These are phyloP conservation scores for Steatornis caripensis DNA, from an alignment of 2,113 vertebrate genomes.

Conservation along the genomic window DNA sequence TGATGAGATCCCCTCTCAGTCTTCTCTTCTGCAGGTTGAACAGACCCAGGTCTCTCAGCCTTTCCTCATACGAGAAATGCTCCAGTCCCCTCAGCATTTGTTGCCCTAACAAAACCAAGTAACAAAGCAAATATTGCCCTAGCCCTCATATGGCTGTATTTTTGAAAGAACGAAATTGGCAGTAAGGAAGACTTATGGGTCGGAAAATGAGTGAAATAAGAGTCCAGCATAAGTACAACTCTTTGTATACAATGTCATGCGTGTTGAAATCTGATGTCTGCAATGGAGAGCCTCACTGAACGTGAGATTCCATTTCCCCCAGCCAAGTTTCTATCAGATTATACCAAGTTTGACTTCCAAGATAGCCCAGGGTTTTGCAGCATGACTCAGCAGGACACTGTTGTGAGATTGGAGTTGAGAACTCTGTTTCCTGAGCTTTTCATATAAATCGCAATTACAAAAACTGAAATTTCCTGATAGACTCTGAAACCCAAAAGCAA, in stretches of 20 bases:
- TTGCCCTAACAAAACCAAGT: no score
- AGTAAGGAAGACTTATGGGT: not conserved
- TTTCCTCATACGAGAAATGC: no score
- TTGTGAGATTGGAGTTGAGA: rapidly evolving
- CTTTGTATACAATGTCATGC: not conserved
- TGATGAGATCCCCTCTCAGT: no score
- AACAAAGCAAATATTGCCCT: not conserved
- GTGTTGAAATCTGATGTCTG: not conserved
- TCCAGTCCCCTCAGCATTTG: no score
- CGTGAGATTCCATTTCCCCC: not conserved
- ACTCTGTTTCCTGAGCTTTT: not conserved
- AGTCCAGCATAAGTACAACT: not conserved
- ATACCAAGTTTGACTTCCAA: not conserved
- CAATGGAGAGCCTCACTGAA: not conserved
- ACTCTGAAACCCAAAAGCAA: not conserved
- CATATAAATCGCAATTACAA: not conserved
- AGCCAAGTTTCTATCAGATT: not conserved
- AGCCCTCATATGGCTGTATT: not conserved
- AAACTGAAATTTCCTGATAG: not conserved
- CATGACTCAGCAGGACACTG: not conserved
- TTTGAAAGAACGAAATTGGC: not conserved
- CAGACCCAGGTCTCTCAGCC: no score
- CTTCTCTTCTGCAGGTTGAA: no score
- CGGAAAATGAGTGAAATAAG: not conserved
- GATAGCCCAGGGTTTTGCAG: not conserved